Base-by-base conservation (phyloP, 2,797 vertebrate genomes). In the Microchirus variegatus region DNA sequence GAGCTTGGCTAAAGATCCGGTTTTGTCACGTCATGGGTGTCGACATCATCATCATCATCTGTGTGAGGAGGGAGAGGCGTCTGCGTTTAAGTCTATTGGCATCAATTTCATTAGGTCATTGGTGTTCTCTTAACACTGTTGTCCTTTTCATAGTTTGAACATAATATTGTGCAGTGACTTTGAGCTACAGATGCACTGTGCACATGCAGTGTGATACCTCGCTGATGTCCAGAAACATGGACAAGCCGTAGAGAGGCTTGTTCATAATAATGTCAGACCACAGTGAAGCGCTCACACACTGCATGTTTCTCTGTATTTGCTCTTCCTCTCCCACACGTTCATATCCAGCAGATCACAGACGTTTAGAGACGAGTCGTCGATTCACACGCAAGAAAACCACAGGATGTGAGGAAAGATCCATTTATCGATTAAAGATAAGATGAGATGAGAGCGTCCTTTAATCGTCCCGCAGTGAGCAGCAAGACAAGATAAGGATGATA, bases 1-100 rank as follows among this genome's bases (percentile, higher is more conserved):
- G 84, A 46, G 83, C 87, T 88, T 82, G 84, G 82, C 73, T 78
- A 81, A 87, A 77, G 86, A 89, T 88, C 73, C 84, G 14, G 49
- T 71, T 70, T 6, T 78, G 4, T 57, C 51, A 51, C 57, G 26
- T 73, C 68, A 73, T 83, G 81, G 77, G 63, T 82, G 82, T 70
- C 51, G 64, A 71, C 66, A 54, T 64, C 66, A 56, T 70, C 51
- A 63, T 70, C 66, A 54, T 64, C 66, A 56, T 70, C 54, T 41
- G 6, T 26, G 54, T 63, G 59, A 12, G 50, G 43, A 46, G 60
- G n/a, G 36, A 35, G 60, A 54, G 9, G 50, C 12, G 40, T 42
- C 43, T 35, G 60, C 51, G 49, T 40, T 49, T 12, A 38, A 12
- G 47, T 40, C 43, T 67, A 35, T 65, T 48, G 73, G 46, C 64